A percentile compares a stretch with the other conserved stretches of the same genome.
phyloP scores from a whole-genome alignment of 2,113 vertebrate genomes.

The Labeo catla region DNA sequence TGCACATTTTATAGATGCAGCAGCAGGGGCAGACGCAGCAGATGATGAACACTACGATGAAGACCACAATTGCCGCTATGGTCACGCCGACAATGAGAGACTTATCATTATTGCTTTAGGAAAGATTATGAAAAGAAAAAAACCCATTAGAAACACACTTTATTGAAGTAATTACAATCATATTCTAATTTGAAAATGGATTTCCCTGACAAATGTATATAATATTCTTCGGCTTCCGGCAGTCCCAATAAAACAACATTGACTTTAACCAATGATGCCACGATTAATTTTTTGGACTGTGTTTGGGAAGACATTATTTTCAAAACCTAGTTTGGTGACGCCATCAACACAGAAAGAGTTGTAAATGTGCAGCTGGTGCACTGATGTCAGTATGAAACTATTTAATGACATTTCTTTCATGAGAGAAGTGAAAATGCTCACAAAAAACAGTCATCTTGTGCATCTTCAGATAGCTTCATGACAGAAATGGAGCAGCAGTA shows the following conservation, averaged over 20 bases:
- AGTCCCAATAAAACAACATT: background rate
- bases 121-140: conserved; percentile 12
- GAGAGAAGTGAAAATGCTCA: conserved; percentile 50
- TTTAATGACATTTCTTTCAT: background rate
- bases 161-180: background rate
- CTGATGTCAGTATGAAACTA: background rate
- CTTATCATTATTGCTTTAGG: too few relatives aligned
- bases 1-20: conserved; percentile 88
- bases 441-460: conserved; percentile 49
- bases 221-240: background rate
- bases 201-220: background rate
- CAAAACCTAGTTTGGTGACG: background rate
- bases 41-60: conserved; percentile 75
- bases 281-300: background rate
- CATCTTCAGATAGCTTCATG: rapidly evolving
- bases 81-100: background rate
- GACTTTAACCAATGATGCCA: background rate
- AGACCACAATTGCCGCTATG: conserved; percentile 58
- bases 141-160: background rate
- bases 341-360: background rate
- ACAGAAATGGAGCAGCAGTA: background rate
- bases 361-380: background rate
- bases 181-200: background rate
- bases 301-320: background rate
- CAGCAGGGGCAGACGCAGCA: conserved; percentile 93